Evolutionary conservation across 2,113 vertebrate genomes (phyloP).

Genomic region (Odontesthes bonariensis): DNA sequence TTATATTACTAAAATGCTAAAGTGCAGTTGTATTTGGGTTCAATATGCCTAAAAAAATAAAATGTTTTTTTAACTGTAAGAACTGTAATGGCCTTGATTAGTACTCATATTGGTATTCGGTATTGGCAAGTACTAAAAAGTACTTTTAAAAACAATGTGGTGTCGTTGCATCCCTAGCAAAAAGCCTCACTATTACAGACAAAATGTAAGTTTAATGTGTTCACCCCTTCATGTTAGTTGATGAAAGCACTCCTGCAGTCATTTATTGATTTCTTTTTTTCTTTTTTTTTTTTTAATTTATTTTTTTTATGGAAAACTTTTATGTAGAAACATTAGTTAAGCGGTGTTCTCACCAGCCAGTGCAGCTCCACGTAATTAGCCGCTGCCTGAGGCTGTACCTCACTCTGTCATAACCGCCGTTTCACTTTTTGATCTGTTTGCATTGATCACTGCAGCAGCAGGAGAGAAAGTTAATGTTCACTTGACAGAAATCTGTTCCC

Average conservation of each 20-base stretch:
- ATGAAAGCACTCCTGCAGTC: neutral
- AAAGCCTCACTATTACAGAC: no score
- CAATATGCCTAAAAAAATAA: no score
- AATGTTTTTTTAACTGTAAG: no score
- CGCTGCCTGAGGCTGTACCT: neutral
- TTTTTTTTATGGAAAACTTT: conserved; percentile 33
- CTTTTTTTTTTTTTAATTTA: no score
- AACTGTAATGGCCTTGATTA: no score
- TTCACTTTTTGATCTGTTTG: conserved; percentile 41
- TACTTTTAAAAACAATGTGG: no score
- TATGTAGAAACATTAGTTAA: conserved; percentile 40
- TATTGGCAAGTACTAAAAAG: no score
- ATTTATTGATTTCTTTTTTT: conserved; percentile 20
- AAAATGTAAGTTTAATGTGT: no score
- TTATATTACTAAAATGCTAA: no score
- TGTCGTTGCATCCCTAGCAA: no score
- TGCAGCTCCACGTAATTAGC: conserved; percentile 27
- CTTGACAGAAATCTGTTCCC: conserved; percentile 1
- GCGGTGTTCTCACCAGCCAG: neutral
- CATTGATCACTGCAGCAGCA: conserved; percentile 29
- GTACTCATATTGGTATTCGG: no score
- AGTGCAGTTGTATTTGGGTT: no score
- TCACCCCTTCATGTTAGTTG: neutral
- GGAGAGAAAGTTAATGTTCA: neutral
- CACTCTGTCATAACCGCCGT: conserved; percentile 13